A percentile compares a stretch with the other conserved stretches of the same genome.
Evolutionary conservation across 2,888 invertebrate species (phyloP).

Genomic region (Thecophora atra): DNA sequence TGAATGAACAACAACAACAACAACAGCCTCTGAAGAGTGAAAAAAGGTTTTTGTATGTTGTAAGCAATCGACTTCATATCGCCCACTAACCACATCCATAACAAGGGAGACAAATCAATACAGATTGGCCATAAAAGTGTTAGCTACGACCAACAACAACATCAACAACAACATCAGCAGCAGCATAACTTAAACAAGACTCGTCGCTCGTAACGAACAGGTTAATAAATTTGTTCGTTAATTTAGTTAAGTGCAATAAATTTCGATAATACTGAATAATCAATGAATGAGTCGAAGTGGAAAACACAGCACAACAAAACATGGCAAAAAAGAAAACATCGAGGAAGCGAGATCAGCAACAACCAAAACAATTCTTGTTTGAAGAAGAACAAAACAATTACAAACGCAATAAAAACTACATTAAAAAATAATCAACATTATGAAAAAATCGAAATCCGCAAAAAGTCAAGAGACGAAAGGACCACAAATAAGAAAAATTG

Average conservation of each 20-base stretch:
- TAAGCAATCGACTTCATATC: not conserved
- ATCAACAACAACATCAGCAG: conserved; percentile 9
- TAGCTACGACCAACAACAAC: conserved; percentile 26
- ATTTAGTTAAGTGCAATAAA: conserved; percentile 60
- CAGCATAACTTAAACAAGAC: not conserved
- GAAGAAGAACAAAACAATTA: not conserved
- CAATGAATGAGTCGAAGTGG: conserved; percentile 33
- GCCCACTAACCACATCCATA: conserved; percentile 20
- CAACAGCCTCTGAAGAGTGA: not conserved
- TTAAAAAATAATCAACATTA: conserved; percentile 14
- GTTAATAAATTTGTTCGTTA: conserved; percentile 57
- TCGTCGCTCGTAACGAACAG: conserved; percentile 19
- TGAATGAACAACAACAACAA: not conserved
- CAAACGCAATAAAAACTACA: conserved; percentile 11
- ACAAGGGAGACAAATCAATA: conserved; percentile 22
- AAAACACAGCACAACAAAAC: not conserved
- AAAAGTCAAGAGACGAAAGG: not conserved
- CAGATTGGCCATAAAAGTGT: conserved; percentile 30
- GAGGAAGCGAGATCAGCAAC: conserved; percentile 24
- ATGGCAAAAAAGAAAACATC: conserved; percentile 1
- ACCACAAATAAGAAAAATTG: conserved; percentile 6
- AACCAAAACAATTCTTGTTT: not conserved
- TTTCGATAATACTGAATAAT: conserved; percentile 55
- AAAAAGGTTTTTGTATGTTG: not conserved
- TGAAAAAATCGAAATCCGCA: conserved; percentile 24